Conservation (phyloP, 2,113 vertebrate genomes). For the Python bivittatus region DNA sequence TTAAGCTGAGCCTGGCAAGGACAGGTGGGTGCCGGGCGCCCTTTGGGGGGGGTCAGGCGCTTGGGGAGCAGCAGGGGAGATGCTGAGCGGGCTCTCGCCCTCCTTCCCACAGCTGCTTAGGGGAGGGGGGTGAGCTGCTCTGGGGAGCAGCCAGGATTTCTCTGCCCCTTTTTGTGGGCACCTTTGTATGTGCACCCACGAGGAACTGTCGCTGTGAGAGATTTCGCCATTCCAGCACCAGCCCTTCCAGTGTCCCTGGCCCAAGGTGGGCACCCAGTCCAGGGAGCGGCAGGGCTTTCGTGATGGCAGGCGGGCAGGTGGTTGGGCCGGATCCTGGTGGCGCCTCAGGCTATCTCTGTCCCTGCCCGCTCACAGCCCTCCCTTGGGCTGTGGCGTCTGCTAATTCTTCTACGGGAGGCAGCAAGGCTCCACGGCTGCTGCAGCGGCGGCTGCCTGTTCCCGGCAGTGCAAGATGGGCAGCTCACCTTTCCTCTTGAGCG, state of each 20-base stretch:
- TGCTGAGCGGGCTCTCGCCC: too few relatives aligned
- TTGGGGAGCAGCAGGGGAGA: background rate
- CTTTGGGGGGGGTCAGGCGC: background rate
- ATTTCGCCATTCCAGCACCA: background rate
- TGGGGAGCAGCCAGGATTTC: too few relatives aligned
- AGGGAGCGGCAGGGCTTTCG: background rate
- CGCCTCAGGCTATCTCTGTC: too few relatives aligned
- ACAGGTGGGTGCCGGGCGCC: too few relatives aligned
- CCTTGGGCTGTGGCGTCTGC: background rate
- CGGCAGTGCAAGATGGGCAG: background rate
- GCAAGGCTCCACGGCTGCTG: background rate
- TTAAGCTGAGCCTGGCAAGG: background rate
- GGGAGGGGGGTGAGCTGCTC: too few relatives aligned
- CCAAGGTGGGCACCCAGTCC: background rate
- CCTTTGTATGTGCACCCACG: fast-evolving
- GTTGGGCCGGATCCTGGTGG: too few relatives aligned
- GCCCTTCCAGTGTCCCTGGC: background rate
- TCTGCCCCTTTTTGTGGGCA: background rate
- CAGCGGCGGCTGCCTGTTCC: too few relatives aligned
- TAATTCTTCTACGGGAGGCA: background rate
- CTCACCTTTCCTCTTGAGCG: background rate
- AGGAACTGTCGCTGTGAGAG: background rate
- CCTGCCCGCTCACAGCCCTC: too few relatives aligned
- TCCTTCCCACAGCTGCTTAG: background rate
- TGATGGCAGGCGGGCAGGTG: background rate